Conservation (phyloP, 64 coral and sea anemone species). For the Catalaphyllia jardinei region DNA sequence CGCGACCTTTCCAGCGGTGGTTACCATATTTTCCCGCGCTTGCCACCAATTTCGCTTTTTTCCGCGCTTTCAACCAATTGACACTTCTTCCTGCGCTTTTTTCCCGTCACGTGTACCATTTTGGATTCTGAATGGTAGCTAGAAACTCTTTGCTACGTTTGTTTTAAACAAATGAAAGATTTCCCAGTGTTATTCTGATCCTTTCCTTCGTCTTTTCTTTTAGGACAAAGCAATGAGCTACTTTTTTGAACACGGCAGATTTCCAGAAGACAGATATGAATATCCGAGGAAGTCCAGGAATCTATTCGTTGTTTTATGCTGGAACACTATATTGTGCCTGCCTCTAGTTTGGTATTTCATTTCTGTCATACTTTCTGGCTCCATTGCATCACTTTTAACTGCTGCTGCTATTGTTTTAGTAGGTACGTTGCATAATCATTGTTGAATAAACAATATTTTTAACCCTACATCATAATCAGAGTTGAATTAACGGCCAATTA, state of each 20-base stretch:
- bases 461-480: too few relatives aligned
- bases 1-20: background rate
- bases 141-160: too few relatives aligned
- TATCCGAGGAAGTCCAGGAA: slow-evolving; percentile 71
- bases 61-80: too few relatives aligned
- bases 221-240: slow-evolving; percentile 86
- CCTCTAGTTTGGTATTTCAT: slow-evolving; percentile 68
- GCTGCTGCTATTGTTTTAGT: slow-evolving; percentile 38
- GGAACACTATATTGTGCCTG: slow-evolving; percentile 63
- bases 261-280: slow-evolving; percentile 62
- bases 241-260: slow-evolving; percentile 78
- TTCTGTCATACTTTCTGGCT: slow-evolving; percentile 64
- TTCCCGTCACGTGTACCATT: too few relatives aligned
- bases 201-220: background rate
- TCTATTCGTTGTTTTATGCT: slow-evolving; percentile 52
- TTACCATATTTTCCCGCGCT: background rate
- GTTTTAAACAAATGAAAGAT: too few relatives aligned
- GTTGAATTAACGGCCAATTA: too few relatives aligned
- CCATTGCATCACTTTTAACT: slow-evolving; percentile 34
- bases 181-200: background rate
- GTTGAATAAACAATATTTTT: background rate
- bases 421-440: slow-evolving; percentile 53
- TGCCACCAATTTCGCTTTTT: background rate
- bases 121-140: too few relatives aligned
- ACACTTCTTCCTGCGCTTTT: too few relatives aligned